Evolutionary conservation across 2,797 vertebrate species (phyloP), one percentile per base, ranked within the genome.

Genomic region (Manis pentadactyla): DNA sequence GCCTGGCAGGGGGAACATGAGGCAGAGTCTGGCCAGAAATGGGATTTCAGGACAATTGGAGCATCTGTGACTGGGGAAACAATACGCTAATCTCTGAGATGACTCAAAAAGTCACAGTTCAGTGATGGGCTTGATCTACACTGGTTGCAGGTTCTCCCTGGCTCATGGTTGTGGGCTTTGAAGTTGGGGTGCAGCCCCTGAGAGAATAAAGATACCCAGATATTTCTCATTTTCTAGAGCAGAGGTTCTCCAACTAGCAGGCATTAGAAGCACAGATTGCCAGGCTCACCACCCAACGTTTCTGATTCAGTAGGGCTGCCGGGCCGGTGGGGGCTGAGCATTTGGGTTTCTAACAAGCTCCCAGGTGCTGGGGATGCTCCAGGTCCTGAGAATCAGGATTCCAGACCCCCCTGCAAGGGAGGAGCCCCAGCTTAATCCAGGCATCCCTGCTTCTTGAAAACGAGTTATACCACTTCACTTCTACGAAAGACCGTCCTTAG

Each of bases 21-120:
- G 51, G 39, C 51, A 64, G 73, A 23, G 4, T n/a, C 64, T 27
- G 51, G 15, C 27, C 25, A 39, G 89, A 59, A 81, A 73, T 7
- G 2, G 74, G 75, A 34, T 46, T 74, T 86, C 13, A 31, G 55
- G 51, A 37, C 0, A 0, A 17, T 9, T 2, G 19, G 34, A 7
- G 4, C 5, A 11, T 37, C 51, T 3, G 1, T 9, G 53, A 15
- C 0, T 19, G 31, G 51, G 46, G 59, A 75, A 68, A 37, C 25
- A 59, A 34, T 4, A 18, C 0, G 1, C 8, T 34, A 0, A 0
- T 39, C 83, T 39, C 59, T 0, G 0, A 25, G 49, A n/a, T 17
- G 83, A 82, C 21, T 27, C 12, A 4, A 7, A 69, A 75, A 63
- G 84, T 53, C 37, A 8, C 19, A 66, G 53, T 25, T 82, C 68